A percentile compares a stretch with the other conserved stretches of the same genome.
Conservation (phyloP, 2,113 vertebrate genomes). For the Callopanchax toddi region DNA sequence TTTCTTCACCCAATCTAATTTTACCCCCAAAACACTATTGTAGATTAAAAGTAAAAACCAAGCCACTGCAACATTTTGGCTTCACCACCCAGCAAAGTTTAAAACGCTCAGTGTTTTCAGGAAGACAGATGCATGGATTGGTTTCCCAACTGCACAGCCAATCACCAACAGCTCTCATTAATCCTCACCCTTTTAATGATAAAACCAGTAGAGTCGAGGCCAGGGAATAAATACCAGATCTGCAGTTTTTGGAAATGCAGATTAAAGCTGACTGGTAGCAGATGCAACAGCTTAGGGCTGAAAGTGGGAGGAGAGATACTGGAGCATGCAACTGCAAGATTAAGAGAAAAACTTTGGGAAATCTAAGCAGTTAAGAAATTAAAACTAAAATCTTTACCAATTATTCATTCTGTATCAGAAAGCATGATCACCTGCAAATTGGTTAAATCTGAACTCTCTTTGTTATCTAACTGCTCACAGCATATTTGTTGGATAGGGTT, state of each 20-base stretch:
- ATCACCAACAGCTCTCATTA: conserved; percentile 45
- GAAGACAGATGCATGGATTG: conserved; percentile 41
- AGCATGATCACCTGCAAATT: neutral
- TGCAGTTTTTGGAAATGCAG: conserved; percentile 44
- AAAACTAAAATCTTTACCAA: neutral
- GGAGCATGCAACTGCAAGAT: neutral
- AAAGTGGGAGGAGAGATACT: conserved; percentile 9
- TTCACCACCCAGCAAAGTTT: conserved; percentile 18
- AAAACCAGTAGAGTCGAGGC: conserved; percentile 23
- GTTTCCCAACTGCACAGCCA: conserved; percentile 56
- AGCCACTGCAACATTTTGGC: conserved; percentile 40
- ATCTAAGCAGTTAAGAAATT: neutral
- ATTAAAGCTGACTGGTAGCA: conserved; percentile 50
- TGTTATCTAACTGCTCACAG: neutral
- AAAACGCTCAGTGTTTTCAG: conserved; percentile 38
- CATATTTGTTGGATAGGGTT: neutral
- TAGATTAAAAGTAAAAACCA: conserved; percentile 36
- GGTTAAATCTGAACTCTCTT: neutral
- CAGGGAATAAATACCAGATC: conserved; percentile 25
- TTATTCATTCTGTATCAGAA: conserved; percentile 4
- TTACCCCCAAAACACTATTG: conserved; percentile 8
- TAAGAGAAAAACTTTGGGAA: neutral
- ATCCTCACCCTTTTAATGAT: conserved; percentile 58
- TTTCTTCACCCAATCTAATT: too few species aligned
- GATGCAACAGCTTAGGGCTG: conserved; percentile 45